Percentiles rank a stretch among this genome's conserved stretches.
Conservation (phyloP, 23 tunicate genomes). For the Pegea sp. region DNA sequence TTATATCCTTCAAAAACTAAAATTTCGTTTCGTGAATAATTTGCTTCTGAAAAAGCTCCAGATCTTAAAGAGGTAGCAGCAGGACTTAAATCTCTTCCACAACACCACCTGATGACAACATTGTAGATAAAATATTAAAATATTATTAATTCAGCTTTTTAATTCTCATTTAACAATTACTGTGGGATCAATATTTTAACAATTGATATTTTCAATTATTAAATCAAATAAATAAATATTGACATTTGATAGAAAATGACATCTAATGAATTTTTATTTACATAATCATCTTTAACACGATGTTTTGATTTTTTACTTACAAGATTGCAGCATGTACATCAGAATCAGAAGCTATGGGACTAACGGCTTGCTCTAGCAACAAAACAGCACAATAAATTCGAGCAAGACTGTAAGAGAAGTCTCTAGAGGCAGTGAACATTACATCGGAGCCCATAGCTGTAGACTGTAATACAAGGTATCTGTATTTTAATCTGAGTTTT, state of each 20-base stretch:
- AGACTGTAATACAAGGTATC: constrained; percentile 3
- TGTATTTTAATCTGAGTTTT: neutral
- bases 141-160: no score
- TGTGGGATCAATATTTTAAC: no score
- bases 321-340: constrained; percentile 60
- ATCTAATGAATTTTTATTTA: neutral
- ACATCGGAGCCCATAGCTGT: constrained; percentile 8
- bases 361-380: constrained; percentile 81
- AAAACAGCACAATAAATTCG: constrained; percentile 31
- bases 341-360: constrained; percentile 19
- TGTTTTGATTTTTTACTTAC: constrained; percentile 33
- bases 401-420: constrained; percentile 65
- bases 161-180: neutral
- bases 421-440: constrained; percentile 53
- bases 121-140: no score
- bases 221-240: neutral
- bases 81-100: constrained; percentile 44
- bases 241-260: neutral
- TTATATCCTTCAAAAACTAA: no score
- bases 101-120: constrained; percentile 77
- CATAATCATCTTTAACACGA: neutral
- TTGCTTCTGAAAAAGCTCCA: constrained; percentile 15
- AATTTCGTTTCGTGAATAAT: no score
- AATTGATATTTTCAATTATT: no score
- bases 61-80: constrained; percentile 8